Percentiles rank a stretch among this genome's conserved stretches.
phyloP scores from a whole-genome alignment of 2,113 vertebrate species.

The Porphyrio hochstetteri region DNA sequence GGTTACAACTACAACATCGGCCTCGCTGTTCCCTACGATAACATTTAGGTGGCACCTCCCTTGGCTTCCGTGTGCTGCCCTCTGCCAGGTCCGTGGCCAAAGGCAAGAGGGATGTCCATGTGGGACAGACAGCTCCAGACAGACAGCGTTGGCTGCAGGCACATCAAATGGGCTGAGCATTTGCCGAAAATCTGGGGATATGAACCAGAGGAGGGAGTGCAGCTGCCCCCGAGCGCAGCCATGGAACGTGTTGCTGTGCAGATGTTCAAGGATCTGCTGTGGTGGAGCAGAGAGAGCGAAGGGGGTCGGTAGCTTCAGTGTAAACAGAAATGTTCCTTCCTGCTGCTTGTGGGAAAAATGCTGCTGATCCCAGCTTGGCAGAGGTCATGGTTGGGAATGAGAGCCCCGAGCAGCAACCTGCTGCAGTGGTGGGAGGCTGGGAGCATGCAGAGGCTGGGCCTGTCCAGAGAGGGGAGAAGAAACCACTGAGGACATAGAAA shows the following conservation, averaged over 20 bases:
- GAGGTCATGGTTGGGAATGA: rapidly evolving
- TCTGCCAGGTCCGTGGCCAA: not conserved
- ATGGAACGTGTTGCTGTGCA: not conserved
- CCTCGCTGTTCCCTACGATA: conserved; percentile 85
- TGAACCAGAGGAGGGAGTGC: rapidly evolving
- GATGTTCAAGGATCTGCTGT: rapidly evolving
- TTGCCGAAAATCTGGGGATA: not conserved
- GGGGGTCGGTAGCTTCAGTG: not conserved
- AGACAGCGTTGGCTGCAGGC: not conserved
- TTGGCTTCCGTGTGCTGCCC: not conserved
- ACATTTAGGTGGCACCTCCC: conserved; percentile 13
- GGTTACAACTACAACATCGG: conserved; percentile 91
- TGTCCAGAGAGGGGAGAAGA: not conserved
- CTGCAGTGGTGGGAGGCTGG: not conserved
- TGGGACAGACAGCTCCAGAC: rapidly evolving
- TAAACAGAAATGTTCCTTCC: not conserved
- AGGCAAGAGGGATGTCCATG: rapidly evolving
- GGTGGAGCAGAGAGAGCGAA: not conserved
- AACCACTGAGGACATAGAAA: not conserved
- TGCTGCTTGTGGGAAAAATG: not conserved
- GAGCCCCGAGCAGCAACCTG: not conserved
- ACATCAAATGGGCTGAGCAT: rapidly evolving
- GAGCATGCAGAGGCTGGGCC: not conserved
- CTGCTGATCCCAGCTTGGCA: not conserved
- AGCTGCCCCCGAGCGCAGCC: not conserved